These are phyloP conservation scores for Hyperopisus bebe DNA, from an alignment of 2,113 vertebrate genomes.

Conservation along the genomic window DNA sequence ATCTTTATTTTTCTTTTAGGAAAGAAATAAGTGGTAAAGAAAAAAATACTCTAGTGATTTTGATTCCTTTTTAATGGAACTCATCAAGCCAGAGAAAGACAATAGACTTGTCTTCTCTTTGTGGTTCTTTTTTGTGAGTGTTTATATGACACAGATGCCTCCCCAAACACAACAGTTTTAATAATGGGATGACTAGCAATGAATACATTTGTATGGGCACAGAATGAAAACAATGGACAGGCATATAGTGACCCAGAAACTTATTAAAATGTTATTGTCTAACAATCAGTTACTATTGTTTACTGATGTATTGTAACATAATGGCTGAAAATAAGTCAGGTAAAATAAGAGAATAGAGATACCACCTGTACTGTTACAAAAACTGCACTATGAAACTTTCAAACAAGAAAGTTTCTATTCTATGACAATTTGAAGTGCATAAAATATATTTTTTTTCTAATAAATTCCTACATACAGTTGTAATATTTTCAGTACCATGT, in stretches of 20 bases:
- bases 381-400: neutral
- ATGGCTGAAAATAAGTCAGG: neutral
- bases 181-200: neutral
- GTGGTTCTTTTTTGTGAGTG: neutral
- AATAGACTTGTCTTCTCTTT: conserved; percentile 1
- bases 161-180: neutral
- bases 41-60: neutral
- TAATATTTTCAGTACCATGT: neutral
- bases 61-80: neutral
- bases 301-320: neutral
- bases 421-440: neutral
- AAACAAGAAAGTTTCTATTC: neutral
- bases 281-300: neutral
- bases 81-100: neutral
- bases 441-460: neutral
- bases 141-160: neutral
- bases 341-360: neutral
- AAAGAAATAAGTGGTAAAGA: neutral
- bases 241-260: conserved; percentile 5
- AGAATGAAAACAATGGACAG: neutral
- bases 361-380: neutral
- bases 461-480: neutral
- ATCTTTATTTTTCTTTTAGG: neutral
- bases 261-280: conserved; percentile 4
- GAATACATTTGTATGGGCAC: neutral